Percentiles rank a stretch among this genome's conserved stretches.
Evolutionary conservation across 2,113 vertebrate genomes (phyloP).

Genomic region (Gambusia holbrooki): DNA sequence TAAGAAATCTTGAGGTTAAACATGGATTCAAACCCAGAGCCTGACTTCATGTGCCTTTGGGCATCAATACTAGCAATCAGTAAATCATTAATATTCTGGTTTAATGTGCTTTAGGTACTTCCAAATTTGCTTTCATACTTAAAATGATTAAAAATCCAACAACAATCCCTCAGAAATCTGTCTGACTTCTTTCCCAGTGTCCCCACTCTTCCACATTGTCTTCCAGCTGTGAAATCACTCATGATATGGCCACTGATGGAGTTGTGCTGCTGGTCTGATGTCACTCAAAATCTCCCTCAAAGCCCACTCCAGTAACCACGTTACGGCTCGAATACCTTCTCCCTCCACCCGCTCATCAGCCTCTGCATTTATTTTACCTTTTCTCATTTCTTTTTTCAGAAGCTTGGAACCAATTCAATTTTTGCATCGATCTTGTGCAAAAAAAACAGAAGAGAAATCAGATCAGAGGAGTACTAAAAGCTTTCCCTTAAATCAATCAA

Average conservation of each 20-base stretch:
- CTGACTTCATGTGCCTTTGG: no score
- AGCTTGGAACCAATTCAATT: conserved; percentile 71
- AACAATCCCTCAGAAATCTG: conserved; percentile 8
- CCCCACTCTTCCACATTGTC: conserved; percentile 23
- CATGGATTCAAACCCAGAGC: no score
- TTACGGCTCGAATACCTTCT: conserved; percentile 73
- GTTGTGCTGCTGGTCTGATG: conserved; percentile 54
- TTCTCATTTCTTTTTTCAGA: conserved; percentile 18
- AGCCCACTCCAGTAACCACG: conserved; percentile 76
- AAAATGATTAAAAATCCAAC: conserved; percentile 29
- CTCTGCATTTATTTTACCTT: conserved; percentile 60
- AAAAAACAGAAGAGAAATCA: conserved; percentile 72
- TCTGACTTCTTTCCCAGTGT: conserved; percentile 8
- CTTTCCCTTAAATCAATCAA: conserved; percentile 78
- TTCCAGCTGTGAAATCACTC: conserved; percentile 52
- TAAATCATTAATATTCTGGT: no score
- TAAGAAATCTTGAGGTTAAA: no score
- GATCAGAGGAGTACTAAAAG: conserved; percentile 79
- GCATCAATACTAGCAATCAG: no score
- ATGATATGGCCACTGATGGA: conserved; percentile 59
- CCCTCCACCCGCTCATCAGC: conserved; percentile 69
- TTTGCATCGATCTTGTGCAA: conserved; percentile 77
- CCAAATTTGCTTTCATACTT: background rate
- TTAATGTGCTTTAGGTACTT: background rate
- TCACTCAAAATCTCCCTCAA: conserved; percentile 73